These are phyloP conservation scores for Alaudala cheleensis DNA, from an alignment of 2,113 vertebrate species.

Conservation along the genomic window DNA sequence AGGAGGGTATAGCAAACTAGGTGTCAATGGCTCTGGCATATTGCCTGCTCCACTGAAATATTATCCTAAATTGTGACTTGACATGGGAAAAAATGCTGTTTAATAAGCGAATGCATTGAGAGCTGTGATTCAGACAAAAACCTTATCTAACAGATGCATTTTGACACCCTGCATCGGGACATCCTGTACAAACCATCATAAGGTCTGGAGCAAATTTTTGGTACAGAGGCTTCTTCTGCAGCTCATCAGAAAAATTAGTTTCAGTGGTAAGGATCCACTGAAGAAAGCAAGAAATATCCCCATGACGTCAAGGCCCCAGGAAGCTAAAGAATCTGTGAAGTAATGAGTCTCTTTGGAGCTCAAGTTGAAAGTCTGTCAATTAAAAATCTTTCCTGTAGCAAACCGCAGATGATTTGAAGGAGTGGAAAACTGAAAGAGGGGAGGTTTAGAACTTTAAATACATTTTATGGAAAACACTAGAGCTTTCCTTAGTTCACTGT, in stretches of 20 bases:
- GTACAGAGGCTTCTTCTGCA: background rate
- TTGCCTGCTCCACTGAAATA: background rate
- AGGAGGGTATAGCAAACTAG: background rate
- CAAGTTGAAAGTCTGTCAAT: constrained; percentile 26
- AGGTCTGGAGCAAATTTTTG: background rate
- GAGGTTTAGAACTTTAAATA: background rate
- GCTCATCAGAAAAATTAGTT: constrained; percentile 3
- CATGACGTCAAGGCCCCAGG: background rate
- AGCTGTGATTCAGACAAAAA: background rate
- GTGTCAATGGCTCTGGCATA: background rate
- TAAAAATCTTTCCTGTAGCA: constrained; percentile 45
- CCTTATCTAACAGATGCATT: background rate
- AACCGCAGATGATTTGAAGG: constrained; percentile 36
- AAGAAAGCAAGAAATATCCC: constrained; percentile 26
- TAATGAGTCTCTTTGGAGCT: constrained; percentile 56
- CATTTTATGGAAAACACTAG: background rate
- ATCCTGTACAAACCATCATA: background rate
- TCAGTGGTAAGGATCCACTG: constrained; percentile 3
- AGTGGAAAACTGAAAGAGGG: background rate
- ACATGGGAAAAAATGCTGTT: background rate
- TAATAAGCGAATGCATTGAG: background rate
- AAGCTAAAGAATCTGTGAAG: constrained; percentile 15
- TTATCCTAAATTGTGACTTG: background rate
- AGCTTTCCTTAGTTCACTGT: background rate
- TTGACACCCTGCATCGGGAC: background rate